These are phyloP conservation scores for Piprites chloris DNA, from an alignment of 2,113 vertebrate species.

Conservation along the genomic window DNA sequence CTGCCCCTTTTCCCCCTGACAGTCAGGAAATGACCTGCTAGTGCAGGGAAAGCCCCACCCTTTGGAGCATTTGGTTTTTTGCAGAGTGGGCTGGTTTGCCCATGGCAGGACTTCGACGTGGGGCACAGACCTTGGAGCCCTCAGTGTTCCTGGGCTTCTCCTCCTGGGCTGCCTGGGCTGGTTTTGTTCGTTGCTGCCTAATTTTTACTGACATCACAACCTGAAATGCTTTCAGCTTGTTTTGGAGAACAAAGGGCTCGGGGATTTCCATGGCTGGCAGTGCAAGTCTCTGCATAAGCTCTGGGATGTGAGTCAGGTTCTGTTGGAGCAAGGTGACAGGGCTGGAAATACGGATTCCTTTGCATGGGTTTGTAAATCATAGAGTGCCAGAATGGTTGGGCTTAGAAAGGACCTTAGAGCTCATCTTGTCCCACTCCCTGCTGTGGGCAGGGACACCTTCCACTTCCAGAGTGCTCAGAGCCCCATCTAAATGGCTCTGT, in stretches of 20 bases:
- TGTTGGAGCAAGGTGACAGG: neutral
- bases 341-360: neutral
- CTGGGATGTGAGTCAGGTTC: slow-evolving; percentile 6
- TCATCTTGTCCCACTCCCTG: neutral
- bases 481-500: neutral
- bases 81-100: neutral
- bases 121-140: neutral
- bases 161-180: neutral
- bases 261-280: slow-evolving; percentile 43
- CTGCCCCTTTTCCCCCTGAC: neutral
- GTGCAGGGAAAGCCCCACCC: neutral
- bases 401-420: neutral
- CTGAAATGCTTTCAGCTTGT: neutral
- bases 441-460: neutral
- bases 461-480: neutral
- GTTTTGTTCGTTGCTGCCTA: neutral
- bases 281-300: neutral
- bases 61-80: neutral
- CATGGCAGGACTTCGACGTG: neutral
- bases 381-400: neutral
- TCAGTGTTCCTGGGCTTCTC: neutral
- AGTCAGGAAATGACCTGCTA: neutral
- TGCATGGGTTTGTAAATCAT: neutral
- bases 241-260: slow-evolving; percentile 46
- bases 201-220: neutral